A percentile compares a stretch with the other conserved stretches of the same genome.
phyloP scores from a whole-genome alignment of 2,113 vertebrate genomes.

The Melanostigma gelatinosum region DNA sequence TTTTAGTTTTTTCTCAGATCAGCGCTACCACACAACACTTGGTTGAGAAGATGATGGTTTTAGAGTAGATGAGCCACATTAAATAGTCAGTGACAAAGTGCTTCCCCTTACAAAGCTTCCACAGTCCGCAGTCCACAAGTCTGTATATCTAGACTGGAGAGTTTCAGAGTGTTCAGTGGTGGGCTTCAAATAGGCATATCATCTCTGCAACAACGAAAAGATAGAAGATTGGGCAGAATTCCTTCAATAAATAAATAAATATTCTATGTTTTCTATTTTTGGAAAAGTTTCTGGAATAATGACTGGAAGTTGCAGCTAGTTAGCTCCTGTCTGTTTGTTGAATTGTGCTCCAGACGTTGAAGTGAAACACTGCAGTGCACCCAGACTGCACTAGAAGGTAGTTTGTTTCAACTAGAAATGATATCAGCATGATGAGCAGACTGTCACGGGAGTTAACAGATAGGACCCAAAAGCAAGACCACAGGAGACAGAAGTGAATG shows the following conservation, averaged over 20 bases:
- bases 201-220: neutral
- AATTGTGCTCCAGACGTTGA: conserved; percentile 21
- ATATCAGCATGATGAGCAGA: conserved; percentile 17
- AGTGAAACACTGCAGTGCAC: conserved; percentile 2
- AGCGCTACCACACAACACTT: neutral
- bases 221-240: neutral
- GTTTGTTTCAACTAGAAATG: conserved; percentile 24
- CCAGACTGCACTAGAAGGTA: neutral
- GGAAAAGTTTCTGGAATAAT: conserved; percentile 5
- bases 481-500: too few relatives aligned
- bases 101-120: conserved; percentile 1
- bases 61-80: conserved; percentile 10
- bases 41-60: conserved; percentile 13
- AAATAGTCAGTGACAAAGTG: conserved; percentile 30
- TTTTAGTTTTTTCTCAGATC: neutral
- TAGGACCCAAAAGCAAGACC: too few relatives aligned
- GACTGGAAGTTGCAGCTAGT: conserved; percentile 9
- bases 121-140: neutral
- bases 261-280: neutral
- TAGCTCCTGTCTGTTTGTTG: neutral
- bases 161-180: neutral
- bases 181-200: neutral
- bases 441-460: too few relatives aligned
- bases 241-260: neutral
- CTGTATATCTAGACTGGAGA: neutral